Evolutionary conservation across 2,888 invertebrate genomes (phyloP), one percentile per base, ranked within the genome.

Genomic region (Elegia similella): DNA sequence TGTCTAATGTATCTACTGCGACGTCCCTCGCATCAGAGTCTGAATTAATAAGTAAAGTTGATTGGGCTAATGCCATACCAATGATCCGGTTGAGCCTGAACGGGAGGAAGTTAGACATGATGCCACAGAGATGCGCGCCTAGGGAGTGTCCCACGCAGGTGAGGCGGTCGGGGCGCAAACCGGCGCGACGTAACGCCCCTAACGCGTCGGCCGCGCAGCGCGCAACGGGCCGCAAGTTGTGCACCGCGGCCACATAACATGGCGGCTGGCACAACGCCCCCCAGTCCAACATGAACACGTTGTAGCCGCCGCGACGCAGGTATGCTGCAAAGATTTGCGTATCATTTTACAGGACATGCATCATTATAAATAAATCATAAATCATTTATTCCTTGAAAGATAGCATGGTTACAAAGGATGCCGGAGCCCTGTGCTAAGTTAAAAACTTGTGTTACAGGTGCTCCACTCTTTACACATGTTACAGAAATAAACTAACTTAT

Each of bases 201-300:
- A 96, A 80, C 2, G 94, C 92, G 16, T 93, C 93, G 0, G 95
- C 95, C 0, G 94, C 91, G 74, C 96, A 96, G 57, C 93, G 92
- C 0, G 95, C 95, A 6, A 95, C 95, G 0, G 95, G 93, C 56
- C 93, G 93, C 67, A 96, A 87, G 82, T 96, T 96, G 73, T 95
- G 94, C 0, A 96, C 96, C 0, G 95, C 95, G 0, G 96, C 95
- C 44, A 94, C 94, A 78, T 95, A 95, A 86, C 95, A 96, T 0
- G 95, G 95, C 0, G 94, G 94, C 71, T 93, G 93, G 68, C 93
- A 92, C 15, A 96, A 87, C 5, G 88, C 86, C n/a, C 95, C 95
- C 96, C 96, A 96, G 82, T 96, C 96, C 52, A 95, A 87, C 83
- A 95, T 91, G 80, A 96, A 93, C 38, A 96, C 94, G 80, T 96